Evolutionary conservation across 1,140 invertebrate genomes (phyloP), one percentile per base, ranked within the genome.

Genomic region (Diorhabda sublineata): DNA sequence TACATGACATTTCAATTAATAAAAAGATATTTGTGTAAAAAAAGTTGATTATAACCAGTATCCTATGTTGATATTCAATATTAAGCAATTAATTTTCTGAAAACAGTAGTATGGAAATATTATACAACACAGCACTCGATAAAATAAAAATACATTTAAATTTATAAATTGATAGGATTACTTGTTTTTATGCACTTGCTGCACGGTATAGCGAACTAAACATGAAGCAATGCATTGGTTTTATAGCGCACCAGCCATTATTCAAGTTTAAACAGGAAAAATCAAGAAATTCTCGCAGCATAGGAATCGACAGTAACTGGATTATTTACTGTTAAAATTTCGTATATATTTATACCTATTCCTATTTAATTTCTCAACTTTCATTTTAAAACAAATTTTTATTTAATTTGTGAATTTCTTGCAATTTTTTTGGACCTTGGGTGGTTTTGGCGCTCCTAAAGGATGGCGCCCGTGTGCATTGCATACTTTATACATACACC

Each of bases 211-310:
- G 59, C 44, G 11, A 60, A 60, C 59, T 60, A 63, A 63, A 7
- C 64, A 45, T 66, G 45, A 43, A 47, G 64, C 57, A 43, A 66
- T 66, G 64, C 64, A 66, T 66, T 42, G 57, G 56, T 66, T 66
- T 66, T 59, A 66, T 59, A 66, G 64, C 45, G 64, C 61, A 45
- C 42, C 61, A 45, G 64, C 45, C 43, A 59, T 58, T 66, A 44
- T 66, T 66, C 64, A 66, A 58, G 64, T 66, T 42, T 66, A 42
- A 66, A 66, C 64, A 66, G 64, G 64, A 66, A 59, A 66, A 66
- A 66, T 66, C 64, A 66, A 59, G 64, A 58, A 66, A 66, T 4
- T 66, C 58, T 57, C 64, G 57, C 47, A 63, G 2, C 8, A 63
- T 63, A 3, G 41, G 59, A 60, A 60, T 60, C 9, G 59, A 41